Base-by-base conservation (phyloP, 53 echinoderm and acorn worm genomes). In the Hippasteria phrygiana region DNA sequence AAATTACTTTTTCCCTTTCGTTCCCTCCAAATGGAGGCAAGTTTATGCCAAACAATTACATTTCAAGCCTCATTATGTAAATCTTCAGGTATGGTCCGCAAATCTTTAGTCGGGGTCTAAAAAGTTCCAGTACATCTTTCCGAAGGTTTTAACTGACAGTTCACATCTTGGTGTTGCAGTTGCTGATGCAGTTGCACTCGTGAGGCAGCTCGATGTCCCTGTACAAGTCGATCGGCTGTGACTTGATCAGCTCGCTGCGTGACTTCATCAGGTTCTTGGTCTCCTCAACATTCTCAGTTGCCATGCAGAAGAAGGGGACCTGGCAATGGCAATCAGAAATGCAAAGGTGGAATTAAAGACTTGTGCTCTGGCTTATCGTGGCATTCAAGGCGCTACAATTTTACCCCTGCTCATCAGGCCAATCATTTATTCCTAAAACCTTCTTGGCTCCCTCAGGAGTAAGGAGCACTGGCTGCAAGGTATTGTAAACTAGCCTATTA, bases 281-380 rank as follows among this genome's bases (percentile, higher is more conserved):
- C 48, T 71, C 69, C 50, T 69, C 71, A 12, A 85, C 70, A 26
- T 85, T 71, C 85, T 85, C 85, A 71, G 85, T 50, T 18, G 85
- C 54, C 85, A 85, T 54, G 71, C 89, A 89, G 80, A 65, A 80
- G 80, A 78, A 89, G 18, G 78, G 78, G 47, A 89, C 89, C 89
- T 89, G 35, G 10, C 32, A 40, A 38, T 1, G 27, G n/a, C 2
- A 63, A 4, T 38, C 1, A 9, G 5, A 63, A 6, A 42, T 3
- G 20, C 4, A 45, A 40, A 13, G 63, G 28, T 62, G 2, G 14
- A n/a, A 36, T 74, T 18, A 51, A 8, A 32, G 16, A 36, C 7
- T 17, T 34, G 26, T 4, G 32, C 11, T 8, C 20, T 26, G 74
- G 36, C 47, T 73, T 29, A 14, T 0, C 22, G 5, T 28, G 14